These are phyloP conservation scores for Aeoliscus strigatus DNA, from an alignment of 2,797 vertebrate genomes.

Conservation along the genomic window DNA sequence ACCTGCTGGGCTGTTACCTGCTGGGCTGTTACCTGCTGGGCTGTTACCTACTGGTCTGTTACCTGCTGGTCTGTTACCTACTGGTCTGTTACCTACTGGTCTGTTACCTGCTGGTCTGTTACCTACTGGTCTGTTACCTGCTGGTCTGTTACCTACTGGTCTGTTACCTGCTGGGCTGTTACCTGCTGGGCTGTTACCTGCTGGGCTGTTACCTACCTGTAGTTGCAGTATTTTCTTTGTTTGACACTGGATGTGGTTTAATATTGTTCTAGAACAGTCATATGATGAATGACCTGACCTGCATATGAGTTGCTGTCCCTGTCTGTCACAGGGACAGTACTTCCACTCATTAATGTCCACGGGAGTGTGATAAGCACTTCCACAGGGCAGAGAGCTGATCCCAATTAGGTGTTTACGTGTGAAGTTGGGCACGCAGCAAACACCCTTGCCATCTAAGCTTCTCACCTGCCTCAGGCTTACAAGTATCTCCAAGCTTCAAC, in stretches of 20 bases:
- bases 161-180: too few relatives aligned
- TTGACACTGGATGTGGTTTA: conserved; percentile 1
- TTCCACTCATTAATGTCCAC: conserved; percentile 17
- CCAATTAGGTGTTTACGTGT: conserved; percentile 43
- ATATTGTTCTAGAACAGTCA: conserved; percentile 5
- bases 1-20: too few relatives aligned
- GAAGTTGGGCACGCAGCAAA: conserved; percentile 32
- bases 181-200: too few relatives aligned
- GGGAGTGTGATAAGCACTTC: conserved; percentile 46
- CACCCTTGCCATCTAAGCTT: conserved; percentile 37
- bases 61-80: too few relatives aligned
- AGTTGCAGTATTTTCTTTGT: background rate
- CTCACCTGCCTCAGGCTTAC: conserved; percentile 29
- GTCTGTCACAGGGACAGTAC: conserved; percentile 49
- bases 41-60: too few relatives aligned
- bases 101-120: too few relatives aligned
- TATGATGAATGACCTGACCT: conserved; percentile 26
- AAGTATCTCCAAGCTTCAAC: conserved; percentile 19
- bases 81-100: too few relatives aligned
- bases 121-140: too few relatives aligned
- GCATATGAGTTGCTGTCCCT: conserved; percentile 32
- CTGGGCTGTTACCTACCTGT: too few relatives aligned
- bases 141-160: too few relatives aligned
- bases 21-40: too few relatives aligned
- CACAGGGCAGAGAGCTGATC: conserved; percentile 44